Conservation (phyloP, 2,797 vertebrate species). For the Tinamus major region DNA sequence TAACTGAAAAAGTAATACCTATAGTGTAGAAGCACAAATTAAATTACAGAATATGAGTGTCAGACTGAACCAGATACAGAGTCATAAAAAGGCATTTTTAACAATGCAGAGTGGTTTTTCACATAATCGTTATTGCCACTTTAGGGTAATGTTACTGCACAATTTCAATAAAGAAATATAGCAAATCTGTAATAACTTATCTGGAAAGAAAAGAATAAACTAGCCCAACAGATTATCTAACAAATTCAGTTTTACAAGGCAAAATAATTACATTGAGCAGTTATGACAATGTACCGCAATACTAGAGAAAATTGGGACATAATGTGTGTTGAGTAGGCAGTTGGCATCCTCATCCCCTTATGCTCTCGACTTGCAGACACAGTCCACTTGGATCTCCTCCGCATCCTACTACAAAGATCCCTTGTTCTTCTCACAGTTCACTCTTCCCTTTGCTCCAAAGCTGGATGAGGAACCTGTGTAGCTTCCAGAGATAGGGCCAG, state of each 20-base stretch:
- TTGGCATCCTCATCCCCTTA: neutral
- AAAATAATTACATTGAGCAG: constrained; percentile 26
- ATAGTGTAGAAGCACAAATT: neutral
- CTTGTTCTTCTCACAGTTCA: neutral
- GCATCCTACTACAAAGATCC: neutral
- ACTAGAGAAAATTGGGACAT: neutral
- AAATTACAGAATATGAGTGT: neutral
- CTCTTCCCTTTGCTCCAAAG: neutral
- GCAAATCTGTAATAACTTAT: neutral
- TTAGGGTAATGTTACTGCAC: neutral
- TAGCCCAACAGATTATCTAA: neutral
- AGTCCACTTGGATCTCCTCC: neutral
- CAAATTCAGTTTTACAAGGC: neutral
- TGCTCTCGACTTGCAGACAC: neutral
- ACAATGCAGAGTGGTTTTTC: neutral
- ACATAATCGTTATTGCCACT: neutral
- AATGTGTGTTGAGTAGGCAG: neutral
- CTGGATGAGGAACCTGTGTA: neutral
- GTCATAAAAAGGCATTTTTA: constrained; percentile 24
- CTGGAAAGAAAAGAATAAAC: neutral
- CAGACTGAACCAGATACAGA: neutral
- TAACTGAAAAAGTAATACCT: neutral
- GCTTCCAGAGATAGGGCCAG: fast-evolving
- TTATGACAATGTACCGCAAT: constrained; percentile 13
- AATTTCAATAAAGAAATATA: constrained; percentile 19